These are phyloP conservation scores for Drosophila merina DNA, from an alignment of 2,888 invertebrate genomes.

Conservation along the genomic window DNA sequence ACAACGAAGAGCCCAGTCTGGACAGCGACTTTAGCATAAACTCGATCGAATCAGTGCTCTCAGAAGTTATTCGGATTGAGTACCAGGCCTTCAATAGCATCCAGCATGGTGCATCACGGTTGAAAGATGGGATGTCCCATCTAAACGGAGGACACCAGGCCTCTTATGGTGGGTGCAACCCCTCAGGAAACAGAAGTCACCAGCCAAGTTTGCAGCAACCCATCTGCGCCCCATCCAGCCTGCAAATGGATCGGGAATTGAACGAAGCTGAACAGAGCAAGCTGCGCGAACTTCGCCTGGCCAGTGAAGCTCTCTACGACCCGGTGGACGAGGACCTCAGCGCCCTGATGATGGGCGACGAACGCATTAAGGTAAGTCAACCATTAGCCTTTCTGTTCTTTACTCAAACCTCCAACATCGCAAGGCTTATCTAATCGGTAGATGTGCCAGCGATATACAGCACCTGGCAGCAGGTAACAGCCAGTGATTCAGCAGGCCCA, in stretches of 20 bases:
- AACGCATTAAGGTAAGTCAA: constrained; percentile 85
- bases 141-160: constrained; percentile 45
- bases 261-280: constrained; percentile 93
- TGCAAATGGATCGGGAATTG: constrained; percentile 84
- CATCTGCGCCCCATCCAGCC: constrained; percentile 70
- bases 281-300: constrained; percentile 92
- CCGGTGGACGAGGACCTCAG: constrained; percentile 93
- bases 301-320: constrained; percentile 92
- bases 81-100: constrained; percentile 87
- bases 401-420: constrained; percentile 9
- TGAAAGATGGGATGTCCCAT: constrained; percentile 73
- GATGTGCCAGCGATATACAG: constrained; percentile 50
- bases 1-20: constrained; percentile 57
- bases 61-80: constrained; percentile 93
- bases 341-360: constrained; percentile 88
- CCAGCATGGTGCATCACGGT: constrained; percentile 59
- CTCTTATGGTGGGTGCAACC: constrained; percentile 49
- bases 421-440: constrained; percentile 66
- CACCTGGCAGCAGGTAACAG: constrained; percentile 56
- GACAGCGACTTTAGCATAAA: constrained; percentile 72
- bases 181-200: constrained; percentile 47
- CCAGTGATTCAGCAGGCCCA: constrained; percentile 59
- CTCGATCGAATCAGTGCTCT: constrained; percentile 92
- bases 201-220: constrained; percentile 64
- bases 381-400: constrained; percentile 18